Conservation (phyloP, 2,113 vertebrate genomes). For the Aspiorhynchus laticeps region DNA sequence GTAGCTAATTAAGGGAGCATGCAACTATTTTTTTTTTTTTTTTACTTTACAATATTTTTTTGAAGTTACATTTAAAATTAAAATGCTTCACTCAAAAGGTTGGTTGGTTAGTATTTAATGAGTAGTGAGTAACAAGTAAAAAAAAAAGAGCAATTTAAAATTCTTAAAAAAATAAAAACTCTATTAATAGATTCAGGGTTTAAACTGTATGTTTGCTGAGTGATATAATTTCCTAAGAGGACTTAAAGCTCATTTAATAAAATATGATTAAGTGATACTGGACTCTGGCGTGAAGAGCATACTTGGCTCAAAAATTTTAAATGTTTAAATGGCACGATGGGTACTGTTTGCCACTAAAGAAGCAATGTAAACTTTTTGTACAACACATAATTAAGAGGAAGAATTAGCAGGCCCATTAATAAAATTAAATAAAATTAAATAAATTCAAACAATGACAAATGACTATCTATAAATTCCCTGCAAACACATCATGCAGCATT, state of each 20-base stretch:
- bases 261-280: too few relatives aligned
- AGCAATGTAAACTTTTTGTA: background rate
- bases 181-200: too few relatives aligned
- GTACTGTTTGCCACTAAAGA: background rate
- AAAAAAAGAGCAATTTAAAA: too few relatives aligned
- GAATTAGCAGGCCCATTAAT: background rate
- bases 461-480: background rate
- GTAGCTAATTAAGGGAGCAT: background rate
- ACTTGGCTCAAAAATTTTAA: too few relatives aligned
- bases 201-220: too few relatives aligned
- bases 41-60: background rate
- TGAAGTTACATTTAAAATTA: background rate
- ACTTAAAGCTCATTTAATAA: too few relatives aligned
- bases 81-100: background rate
- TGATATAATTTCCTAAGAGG: too few relatives aligned
- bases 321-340: background rate
- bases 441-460: background rate
- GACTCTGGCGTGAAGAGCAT: too few relatives aligned
- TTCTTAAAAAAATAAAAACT: too few relatives aligned
- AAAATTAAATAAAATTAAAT: background rate
- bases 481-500: conserved; percentile 58
- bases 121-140: too few relatives aligned
- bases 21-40: background rate
- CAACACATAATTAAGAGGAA: background rate
- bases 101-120: background rate